Evolutionary conservation across 2,888 invertebrate species (phyloP), one percentile per base, ranked within the genome.

Genomic region (Lordiphosa fenestrarum): DNA sequence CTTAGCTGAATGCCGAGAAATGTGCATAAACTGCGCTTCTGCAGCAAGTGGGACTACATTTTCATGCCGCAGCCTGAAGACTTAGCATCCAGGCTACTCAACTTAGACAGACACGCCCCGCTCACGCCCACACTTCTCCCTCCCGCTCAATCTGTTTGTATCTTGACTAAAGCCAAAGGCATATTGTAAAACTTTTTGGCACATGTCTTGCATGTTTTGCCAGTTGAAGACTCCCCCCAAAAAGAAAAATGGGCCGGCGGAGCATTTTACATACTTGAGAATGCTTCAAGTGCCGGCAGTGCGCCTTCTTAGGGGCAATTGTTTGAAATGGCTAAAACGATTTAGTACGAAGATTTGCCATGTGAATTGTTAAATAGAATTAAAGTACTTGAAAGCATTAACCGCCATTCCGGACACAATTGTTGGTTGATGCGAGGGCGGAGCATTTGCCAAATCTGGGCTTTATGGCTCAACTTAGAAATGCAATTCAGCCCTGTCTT

Each of bases 141-240:
- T 9, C 35, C 46, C 13, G 46, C 53, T 53, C 53, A 30, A 12
- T 6, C 10, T n/a, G 25, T 36, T 41, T 55, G 53, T 52, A 42
- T 55, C 47, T 40, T 42, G 66, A 39, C 48, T 52, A 48, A 57
- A 62, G 73, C 83, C 73, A 67, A 75, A 65, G 75, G 84, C 77
- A 71, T 77, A 80, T 81, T 80, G 83, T 75, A 69, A 82, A 81
- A 83, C 81, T 81, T 78, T 82, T 71, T 81, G 84, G 80, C 80
- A 81, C 84, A 80, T 80, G 80, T 75, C 80, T 83, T 75, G 81
- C 63, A 69, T 81, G 76, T 69, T 53, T 76, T 78, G 71, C 67
- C 67, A 71, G 62, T 60, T 65, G 59, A 25, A 35, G 25, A 25
- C 12, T 10, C 10, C 10, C 30, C 3, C 13, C n/a, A 40, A 25